A percentile compares a stretch with the other conserved stretches of the same genome.
phyloP scores from a whole-genome alignment of 2,113 vertebrate species.

The Anarhynchus alexandrinus region DNA sequence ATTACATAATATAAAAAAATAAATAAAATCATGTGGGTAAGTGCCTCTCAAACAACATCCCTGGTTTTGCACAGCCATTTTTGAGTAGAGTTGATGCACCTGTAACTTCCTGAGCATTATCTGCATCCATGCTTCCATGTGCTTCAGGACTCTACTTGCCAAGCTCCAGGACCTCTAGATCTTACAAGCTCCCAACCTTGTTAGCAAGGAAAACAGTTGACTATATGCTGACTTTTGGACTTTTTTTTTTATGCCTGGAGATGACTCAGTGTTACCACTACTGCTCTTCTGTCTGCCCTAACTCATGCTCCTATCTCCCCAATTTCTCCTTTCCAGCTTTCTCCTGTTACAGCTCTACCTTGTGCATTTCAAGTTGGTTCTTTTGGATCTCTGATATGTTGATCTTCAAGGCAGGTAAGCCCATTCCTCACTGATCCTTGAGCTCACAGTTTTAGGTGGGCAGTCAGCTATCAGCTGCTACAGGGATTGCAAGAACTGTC shows the following conservation, averaged over 20 bases:
- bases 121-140: not conserved
- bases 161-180: not conserved
- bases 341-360: not conserved
- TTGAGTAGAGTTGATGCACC: not conserved
- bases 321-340: not conserved
- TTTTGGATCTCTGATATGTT: not conserved
- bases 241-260: not conserved
- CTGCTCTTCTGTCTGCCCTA: not conserved
- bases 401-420: not conserved
- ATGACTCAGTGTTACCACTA: not conserved
- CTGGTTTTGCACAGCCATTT: not conserved
- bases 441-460: not conserved
- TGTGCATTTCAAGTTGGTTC: not conserved
- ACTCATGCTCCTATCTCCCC: not conserved
- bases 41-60: not conserved
- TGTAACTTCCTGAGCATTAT: not conserved
- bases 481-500: not conserved
- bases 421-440: not conserved
- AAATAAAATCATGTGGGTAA: not conserved
- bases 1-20: not conserved
- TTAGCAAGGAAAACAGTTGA: not conserved
- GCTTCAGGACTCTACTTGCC: not conserved
- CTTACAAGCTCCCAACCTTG: not conserved
- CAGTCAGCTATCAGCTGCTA: fast-evolving
- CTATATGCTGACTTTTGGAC: not conserved